Conservation (phyloP, 1,140 invertebrate genomes). For the Drosophila nebulosa region DNA sequence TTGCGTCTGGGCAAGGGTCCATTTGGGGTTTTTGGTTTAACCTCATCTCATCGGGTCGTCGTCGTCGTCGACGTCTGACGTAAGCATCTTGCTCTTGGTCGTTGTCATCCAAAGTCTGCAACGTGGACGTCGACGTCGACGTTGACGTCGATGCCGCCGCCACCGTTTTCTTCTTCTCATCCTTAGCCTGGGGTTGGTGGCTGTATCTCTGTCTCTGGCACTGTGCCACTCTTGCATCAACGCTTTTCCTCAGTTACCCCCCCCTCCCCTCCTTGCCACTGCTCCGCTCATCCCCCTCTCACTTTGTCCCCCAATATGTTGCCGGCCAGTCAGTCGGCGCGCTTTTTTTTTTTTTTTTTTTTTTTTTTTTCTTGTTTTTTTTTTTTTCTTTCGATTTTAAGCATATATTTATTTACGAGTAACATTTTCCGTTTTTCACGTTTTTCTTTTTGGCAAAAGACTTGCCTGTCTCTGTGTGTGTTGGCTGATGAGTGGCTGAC, state of each 20-base stretch:
- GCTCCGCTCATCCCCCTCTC: too few relatives aligned
- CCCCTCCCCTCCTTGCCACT: too few relatives aligned
- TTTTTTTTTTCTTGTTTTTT: constrained; percentile 23
- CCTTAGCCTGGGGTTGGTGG: constrained; percentile 1
- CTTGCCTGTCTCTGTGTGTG: constrained; percentile 28
- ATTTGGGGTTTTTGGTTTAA: constrained; percentile 10
- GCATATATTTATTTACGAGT: constrained; percentile 62
- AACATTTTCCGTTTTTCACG: neutral
- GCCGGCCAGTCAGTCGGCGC: constrained; percentile 42
- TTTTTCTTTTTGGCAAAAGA: constrained; percentile 5
- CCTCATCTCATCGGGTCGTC: constrained; percentile 6
- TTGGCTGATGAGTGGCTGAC: constrained; percentile 61
- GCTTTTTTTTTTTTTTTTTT: constrained; percentile 10
- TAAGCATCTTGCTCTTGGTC: constrained; percentile 28
- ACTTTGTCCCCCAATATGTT: constrained; percentile 27
- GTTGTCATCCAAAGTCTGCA: constrained; percentile 31
- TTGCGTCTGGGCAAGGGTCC: constrained; percentile 22
- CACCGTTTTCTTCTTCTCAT: too few relatives aligned
- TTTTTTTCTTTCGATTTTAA: constrained; percentile 33
- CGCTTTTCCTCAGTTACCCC: constrained; percentile 16
- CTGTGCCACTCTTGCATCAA: constrained; percentile 19
- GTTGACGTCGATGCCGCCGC: neutral
- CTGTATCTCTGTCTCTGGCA: constrained; percentile 24
- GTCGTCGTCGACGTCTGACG: constrained; percentile 37
- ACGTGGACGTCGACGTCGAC: constrained; percentile 9